Base-by-base conservation (phyloP, 2,888 invertebrate genomes). In the Limnephilus auricula region DNA sequence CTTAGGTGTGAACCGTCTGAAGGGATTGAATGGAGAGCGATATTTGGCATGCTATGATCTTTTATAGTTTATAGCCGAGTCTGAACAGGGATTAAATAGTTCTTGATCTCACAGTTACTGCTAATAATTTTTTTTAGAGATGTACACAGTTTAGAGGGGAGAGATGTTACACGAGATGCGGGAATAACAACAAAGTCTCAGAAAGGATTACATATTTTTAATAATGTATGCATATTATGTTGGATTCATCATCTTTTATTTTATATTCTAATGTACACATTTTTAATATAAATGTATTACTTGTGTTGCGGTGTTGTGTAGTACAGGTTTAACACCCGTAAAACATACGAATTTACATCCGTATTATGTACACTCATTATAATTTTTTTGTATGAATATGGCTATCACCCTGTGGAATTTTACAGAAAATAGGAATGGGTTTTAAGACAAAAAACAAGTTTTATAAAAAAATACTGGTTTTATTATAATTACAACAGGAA, bases 401-500 rank as follows among this genome's bases (percentile, higher is more conserved):
- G 25, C 5, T 4, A 65, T 25, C 15, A 15, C 50, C 12, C 15
- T 9, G 2, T 30, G 10, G 45, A 37, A 45, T 85, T 85, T n/a
- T 45, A 85, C 12, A 85, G 4, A 45, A 85, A 40, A 34, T 34
- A 25, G 25, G 31, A 80, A 80, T 31, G 32, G 31, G 18, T 32
- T 82, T 80, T 82, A 32, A 32, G 32, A 10, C 18, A 34, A 34
- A 82, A 80, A 82, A 31, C 15, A 82, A 0, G 9, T 34, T 34
- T 82, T 25, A 82, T 34, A 82, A 82, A 34, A 34, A 82, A 32
- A 34, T 82, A 82, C 32, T 32, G 82, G 34, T 82, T 82, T 82
- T 82, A 82, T 82, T 82, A 82, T 18, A 82, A 32, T 32, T 82
- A 82, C n/a, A 82, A 34, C 25, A 65, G 25, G 25, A 65, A 65